Evolutionary conservation across 2,797 vertebrate species (phyloP).

Genomic region (Tenualosa ilisha): DNA sequence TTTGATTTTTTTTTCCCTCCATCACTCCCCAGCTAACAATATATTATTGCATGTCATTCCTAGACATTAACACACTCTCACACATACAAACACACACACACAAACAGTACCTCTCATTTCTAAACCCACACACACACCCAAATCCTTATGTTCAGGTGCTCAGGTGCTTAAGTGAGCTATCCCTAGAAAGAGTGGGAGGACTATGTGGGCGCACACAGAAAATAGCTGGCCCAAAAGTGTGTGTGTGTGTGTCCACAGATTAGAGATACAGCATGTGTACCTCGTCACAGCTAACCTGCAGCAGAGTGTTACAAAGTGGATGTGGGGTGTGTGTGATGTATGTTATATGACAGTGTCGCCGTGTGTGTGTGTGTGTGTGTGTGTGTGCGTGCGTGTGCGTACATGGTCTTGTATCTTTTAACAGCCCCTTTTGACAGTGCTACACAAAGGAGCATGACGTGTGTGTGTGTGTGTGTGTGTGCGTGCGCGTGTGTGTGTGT

Average conservation of each 20-base stretch:
- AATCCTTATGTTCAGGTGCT: slow-evolving; percentile 31
- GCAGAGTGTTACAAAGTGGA: slow-evolving; percentile 37
- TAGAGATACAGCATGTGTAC: not conserved
- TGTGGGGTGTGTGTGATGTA: slow-evolving; percentile 38
- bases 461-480: not conserved
- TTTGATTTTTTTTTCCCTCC: too few species aligned
- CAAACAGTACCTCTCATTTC: not conserved
- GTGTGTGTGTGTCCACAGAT: not conserved
- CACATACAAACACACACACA: slow-evolving; percentile 7
- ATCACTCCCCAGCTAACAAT: too few species aligned
- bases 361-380: slow-evolving; percentile 25
- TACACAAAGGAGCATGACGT: slow-evolving; percentile 4
- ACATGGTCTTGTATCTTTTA: not conserved
- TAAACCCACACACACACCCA: slow-evolving; percentile 28
- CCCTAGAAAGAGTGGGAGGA: not conserved
- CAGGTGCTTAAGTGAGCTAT: slow-evolving; percentile 34
- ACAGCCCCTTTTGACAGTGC: not conserved
- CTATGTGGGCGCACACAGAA: not conserved
- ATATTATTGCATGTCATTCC: too few species aligned
- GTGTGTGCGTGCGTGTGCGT: slow-evolving; percentile 29
- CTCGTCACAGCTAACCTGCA: slow-evolving; percentile 28
- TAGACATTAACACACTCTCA: slow-evolving; percentile 18
- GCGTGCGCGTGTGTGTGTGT: too few species aligned
- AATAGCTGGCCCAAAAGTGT: slow-evolving; percentile 15
- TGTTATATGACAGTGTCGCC: slow-evolving; percentile 44